Base-by-base conservation (phyloP, 2,113 vertebrate genomes). In the Rhinichthys klamathensis region DNA sequence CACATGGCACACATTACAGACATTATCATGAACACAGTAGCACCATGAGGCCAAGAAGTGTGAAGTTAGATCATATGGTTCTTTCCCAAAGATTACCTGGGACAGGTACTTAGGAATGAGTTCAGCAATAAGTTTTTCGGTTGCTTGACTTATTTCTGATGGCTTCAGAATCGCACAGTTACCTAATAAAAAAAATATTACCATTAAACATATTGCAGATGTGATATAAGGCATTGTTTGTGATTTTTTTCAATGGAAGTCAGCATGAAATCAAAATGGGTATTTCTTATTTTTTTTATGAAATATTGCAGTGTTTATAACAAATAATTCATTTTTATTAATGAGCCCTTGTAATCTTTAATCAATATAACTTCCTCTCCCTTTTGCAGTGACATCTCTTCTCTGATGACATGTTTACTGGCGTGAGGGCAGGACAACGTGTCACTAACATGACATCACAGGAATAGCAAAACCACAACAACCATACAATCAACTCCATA, bases 111-210 rank as follows among this genome's bases (percentile, higher is more conserved):
- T 94, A 25, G 95, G 94, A 82, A 95, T 77, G 76, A 95, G 94
- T 35, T 94, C 92, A 10, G 92, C 86, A 1, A 95, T 44, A 81
- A 95, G 91, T 65, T 23, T 44, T 46, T 91, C 93, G 0, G 91
- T 94, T n/a, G 93, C 91, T 18, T 89, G 60, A 49, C 91, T 94
- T 89, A 95, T 65, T 89, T 95, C 95, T 2, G 95, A 95, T 0
- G 95, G 95, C 81, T 95, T 95, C 81, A 95, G 61, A 30, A 95
- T 6, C 0, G 86, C 94, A 91, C 94, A 95, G 91, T 95, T 95
- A 69, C 95, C 95, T 95, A 46, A 44, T 65, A 56, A 80, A 83
- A 67, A 21, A 72, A 0, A 61, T 2, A 5, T 32, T 11, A 58
- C 9, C 25, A 18, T 69, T 35, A 82, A 30, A 82, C 21, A 54